Percentiles rank a stretch among this genome's conserved stretches.
phyloP scores from a whole-genome alignment of 2,113 vertebrate genomes.

The Thryonomys swinderianus region DNA sequence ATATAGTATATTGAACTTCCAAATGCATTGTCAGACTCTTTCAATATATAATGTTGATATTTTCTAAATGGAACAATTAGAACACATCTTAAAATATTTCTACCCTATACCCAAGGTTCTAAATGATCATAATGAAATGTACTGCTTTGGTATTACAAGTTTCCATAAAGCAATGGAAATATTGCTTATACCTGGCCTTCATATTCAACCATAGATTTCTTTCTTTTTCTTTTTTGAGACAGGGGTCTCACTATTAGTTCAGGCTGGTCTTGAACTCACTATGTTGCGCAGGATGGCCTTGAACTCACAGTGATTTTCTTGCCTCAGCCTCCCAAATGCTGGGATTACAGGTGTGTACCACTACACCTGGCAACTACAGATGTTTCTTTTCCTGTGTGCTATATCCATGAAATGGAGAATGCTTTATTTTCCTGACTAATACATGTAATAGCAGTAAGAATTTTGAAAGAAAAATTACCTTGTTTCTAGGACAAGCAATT shows the following conservation, averaged over 20 bases:
- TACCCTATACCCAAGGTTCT: not conserved
- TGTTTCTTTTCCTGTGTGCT: not conserved
- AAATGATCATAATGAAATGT: constrained; percentile 32
- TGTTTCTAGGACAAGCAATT: constrained; percentile 6
- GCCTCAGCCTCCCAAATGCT: no score
- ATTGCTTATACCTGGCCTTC: constrained; percentile 20
- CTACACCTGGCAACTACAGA: no score
- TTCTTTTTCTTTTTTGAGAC: not conserved
- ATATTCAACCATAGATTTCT: not conserved
- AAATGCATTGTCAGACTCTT: constrained; percentile 3
- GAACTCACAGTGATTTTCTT: no score
- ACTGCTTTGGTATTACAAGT: constrained; percentile 1
- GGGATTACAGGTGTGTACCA: no score
- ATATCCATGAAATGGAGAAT: not conserved
- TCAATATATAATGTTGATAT: not conserved
- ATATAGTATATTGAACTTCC: constrained; percentile 7
- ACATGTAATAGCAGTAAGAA: not conserved
- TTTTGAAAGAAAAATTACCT: constrained; percentile 57
- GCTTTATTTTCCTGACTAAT: constrained; percentile 7
- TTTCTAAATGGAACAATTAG: constrained; percentile 32
- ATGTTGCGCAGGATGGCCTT: no score
- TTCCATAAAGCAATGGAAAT: constrained; percentile 16
- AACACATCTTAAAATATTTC: not conserved
- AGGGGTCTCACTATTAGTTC: no score
- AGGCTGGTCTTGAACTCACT: no score